A percentile compares a stretch with the other conserved stretches of the same genome.
These are phyloP conservation scores for Salticus scenicus DNA, from an alignment of 2,888 invertebrate genomes.

Conservation along the genomic window DNA sequence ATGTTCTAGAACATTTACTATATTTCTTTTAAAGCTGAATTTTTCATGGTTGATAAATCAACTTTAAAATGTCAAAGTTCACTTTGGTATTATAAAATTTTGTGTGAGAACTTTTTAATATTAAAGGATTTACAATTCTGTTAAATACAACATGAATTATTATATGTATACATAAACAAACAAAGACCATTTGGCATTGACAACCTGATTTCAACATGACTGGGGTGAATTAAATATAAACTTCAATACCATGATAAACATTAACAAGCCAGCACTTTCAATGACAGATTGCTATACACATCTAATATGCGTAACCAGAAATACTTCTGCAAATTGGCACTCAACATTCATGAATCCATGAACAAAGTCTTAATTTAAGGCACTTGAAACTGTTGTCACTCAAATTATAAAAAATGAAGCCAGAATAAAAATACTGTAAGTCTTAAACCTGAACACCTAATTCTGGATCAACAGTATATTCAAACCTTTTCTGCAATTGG, in stretches of 20 bases:
- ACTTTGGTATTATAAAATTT: no score
- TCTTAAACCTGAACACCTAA: conserved; percentile 73
- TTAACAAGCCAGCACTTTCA: conserved; percentile 55
- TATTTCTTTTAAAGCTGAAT: no score
- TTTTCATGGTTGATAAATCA: no score
- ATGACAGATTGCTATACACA: conserved; percentile 40
- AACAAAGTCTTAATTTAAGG: conserved; percentile 46
- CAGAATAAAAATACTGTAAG: neutral
- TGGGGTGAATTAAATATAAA: conserved; percentile 39
- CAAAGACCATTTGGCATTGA: conserved; percentile 65
- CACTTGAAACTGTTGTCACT: conserved; percentile 45
- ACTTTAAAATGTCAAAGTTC: no score
- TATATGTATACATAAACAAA: conserved; percentile 40
- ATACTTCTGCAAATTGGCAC: conserved; percentile 63
- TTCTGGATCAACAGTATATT: conserved; percentile 72
- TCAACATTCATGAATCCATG: conserved; percentile 60
- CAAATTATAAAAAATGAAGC: conserved; percentile 34
- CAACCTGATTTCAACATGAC: conserved; percentile 55
- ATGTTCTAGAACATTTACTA: no score
- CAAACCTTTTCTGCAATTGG: conserved; percentile 66
- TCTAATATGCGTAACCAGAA: conserved; percentile 58
- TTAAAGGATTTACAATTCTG: no score
- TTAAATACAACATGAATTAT: no score
- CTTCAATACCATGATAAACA: conserved; percentile 45
- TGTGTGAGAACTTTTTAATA: no score